Evolutionary conservation across 1,140 invertebrate genomes (phyloP).

Genomic region (Subanguina moxae): DNA sequence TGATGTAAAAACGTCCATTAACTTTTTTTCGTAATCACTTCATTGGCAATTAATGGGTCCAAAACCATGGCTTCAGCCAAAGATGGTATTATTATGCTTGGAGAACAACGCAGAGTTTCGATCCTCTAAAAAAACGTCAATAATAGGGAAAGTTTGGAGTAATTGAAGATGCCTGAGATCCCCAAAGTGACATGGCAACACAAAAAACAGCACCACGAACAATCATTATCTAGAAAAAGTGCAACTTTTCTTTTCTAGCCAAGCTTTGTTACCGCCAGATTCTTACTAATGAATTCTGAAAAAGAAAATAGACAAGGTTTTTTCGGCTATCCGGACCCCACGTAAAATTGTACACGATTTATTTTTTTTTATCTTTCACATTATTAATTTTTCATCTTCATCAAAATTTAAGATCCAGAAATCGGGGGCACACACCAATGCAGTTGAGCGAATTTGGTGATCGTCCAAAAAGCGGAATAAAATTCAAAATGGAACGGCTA

Average conservation of each 20-base stretch:
- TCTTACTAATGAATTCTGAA: no score
- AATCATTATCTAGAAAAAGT: slow-evolving; percentile 3
- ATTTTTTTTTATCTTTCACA: no score
- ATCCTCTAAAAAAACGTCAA: slow-evolving; percentile 13
- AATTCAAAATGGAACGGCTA: no score
- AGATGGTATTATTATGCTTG: slow-evolving; percentile 18
- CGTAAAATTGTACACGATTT: no score
- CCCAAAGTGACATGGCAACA: slow-evolving; percentile 13
- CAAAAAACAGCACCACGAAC: slow-evolving; percentile 23
- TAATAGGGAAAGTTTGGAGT: neutral
- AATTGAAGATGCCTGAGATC: slow-evolving; percentile 13
- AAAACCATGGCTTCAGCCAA: slow-evolving; percentile 24
- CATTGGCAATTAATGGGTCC: slow-evolving; percentile 16
- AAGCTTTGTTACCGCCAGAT: neutral
- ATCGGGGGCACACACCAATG: no score
- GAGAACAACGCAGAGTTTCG: slow-evolving; percentile 19
- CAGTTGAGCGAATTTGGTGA: no score
- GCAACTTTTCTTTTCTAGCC: neutral
- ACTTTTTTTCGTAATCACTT: slow-evolving; percentile 4
- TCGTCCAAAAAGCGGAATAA: no score
- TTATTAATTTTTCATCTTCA: no score
- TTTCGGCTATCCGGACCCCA: no score
- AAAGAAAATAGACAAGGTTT: no score
- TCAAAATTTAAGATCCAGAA: no score
- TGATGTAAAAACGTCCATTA: neutral